Conservation (phyloP, 2,113 vertebrate species). For the Equus przewalskii region DNA sequence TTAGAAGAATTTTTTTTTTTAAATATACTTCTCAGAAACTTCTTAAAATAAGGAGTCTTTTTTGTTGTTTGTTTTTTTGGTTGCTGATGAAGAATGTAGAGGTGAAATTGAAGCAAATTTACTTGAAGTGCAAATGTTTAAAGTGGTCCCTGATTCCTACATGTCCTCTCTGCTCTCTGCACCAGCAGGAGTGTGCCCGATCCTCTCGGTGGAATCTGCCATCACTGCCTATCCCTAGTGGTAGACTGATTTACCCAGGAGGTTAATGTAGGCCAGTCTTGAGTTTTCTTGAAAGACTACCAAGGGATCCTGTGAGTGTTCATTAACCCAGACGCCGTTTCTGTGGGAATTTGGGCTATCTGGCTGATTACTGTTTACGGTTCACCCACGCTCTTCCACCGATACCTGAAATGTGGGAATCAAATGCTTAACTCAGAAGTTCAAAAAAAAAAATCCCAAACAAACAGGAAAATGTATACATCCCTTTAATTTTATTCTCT, state of each 20-base stretch:
- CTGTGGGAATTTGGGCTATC: neutral
- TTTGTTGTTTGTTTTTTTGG: neutral
- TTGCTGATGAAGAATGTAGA: neutral
- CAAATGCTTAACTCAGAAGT: neutral
- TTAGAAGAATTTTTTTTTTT: neutral
- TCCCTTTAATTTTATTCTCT: constrained; percentile 39
- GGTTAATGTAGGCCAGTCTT: constrained; percentile 46
- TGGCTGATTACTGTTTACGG: constrained; percentile 4
- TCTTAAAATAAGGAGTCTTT: neutral
- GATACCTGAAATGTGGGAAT: constrained; percentile 26
- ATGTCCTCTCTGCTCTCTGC: neutral
- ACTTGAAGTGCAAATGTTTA: neutral
- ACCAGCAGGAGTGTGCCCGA: neutral
- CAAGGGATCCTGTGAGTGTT: neutral
- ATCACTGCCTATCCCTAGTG: neutral
- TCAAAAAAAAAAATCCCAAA: neutral
- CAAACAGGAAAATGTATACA: neutral
- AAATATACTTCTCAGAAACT: neutral
- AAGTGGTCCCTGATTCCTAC: neutral
- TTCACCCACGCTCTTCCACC: neutral
- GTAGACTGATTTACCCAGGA: neutral
- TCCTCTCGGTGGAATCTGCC: too few species aligned
- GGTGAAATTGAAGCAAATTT: neutral
- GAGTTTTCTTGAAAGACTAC: constrained; percentile 28
- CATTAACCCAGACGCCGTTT: constrained; percentile 22